Base-by-base conservation (phyloP, 1,140 invertebrate genomes). In the Dendroctonus valens region DNA sequence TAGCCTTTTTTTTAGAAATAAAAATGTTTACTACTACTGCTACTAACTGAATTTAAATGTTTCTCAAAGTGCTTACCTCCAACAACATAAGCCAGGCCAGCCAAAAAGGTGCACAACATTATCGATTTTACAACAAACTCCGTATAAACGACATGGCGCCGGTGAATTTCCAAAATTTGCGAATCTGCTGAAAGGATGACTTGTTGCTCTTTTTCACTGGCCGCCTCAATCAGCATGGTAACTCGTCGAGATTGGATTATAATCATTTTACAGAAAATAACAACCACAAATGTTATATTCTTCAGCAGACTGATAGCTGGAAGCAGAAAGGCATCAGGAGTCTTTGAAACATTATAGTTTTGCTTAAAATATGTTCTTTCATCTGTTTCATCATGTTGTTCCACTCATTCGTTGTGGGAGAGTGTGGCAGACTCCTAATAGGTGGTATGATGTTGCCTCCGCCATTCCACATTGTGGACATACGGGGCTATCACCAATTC, bases 221-320 rank as follows among this genome's bases (percentile, higher is more conserved):
- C 53, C 9, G 53, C 37, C n/a, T 11, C 37, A 5, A 55, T 8
- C 37, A 41, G 11, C 7, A 11, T 55, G 8, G 39, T 9, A 39
- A 55, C 41, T 9, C 4, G 8, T 26, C n/a, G 11, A n/a, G 53
- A 55, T 55, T 55, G 53, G n/a, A 55, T n/a, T 5, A n/a, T 55
- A 6, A 15, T 40, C 5, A 26, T 40, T 55, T 55, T 55, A 3
- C 11, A 9, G 12, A 55, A 5, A 11, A 55, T 11, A 11, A 55
- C 37, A n/a, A n/a, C 53, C 6, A 40, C 37, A 40, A 55, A 55
- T 8, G 37, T 55, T 39, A 55, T 7, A 15, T 41, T 55, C 15
- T 55, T 55, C 53, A 55, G 38, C n/a, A 41, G 0, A 11, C 5
- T 11, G 38, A 55, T 6, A n/a, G 53, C 53, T 55, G 26, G 26